Evolutionary conservation across 1,140 invertebrate genomes (phyloP).

Genomic region (Metopolophium dirhodum): DNA sequence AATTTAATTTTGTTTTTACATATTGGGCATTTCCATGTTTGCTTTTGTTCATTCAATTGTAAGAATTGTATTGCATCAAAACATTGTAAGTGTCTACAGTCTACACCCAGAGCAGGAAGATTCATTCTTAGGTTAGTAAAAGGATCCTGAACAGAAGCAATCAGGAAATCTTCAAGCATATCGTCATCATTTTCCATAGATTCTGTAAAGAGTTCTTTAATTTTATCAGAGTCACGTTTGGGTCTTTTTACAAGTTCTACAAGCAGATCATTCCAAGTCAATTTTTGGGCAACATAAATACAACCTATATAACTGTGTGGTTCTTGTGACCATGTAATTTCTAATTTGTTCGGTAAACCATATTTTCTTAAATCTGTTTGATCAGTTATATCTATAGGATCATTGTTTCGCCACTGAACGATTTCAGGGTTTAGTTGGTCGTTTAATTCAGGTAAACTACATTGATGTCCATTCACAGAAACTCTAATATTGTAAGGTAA

Average conservation of each 20-base stretch:
- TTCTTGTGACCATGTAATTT: constrained; percentile 44
- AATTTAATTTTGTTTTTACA: constrained; percentile 76
- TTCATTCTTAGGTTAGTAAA: constrained; percentile 93
- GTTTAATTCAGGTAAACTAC: constrained; percentile 41
- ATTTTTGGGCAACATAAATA: constrained; percentile 41
- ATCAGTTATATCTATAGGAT: constrained; percentile 38
- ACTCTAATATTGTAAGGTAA: constrained; percentile 42
- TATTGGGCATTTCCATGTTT: constrained; percentile 97
- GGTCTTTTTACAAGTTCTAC: constrained; percentile 44
- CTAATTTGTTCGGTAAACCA: constrained; percentile 27
- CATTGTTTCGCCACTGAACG: constrained; percentile 29
- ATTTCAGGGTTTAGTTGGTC: constrained; percentile 27
- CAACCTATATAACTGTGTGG: constrained; percentile 21
- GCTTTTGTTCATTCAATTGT: constrained; percentile 98
- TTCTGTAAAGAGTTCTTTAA: constrained; percentile 25
- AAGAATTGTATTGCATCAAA: constrained; percentile 95
- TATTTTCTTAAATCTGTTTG: constrained; percentile 34
- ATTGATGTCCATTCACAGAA: constrained; percentile 32
- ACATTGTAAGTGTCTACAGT: constrained; percentile 95
- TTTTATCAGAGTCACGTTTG: not conserved
- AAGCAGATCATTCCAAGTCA: constrained; percentile 32
- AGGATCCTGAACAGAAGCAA: constrained; percentile 70
- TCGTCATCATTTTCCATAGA: constrained; percentile 24
- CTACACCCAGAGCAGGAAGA: constrained; percentile 85
- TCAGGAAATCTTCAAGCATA: constrained; percentile 22